Base-by-base conservation (phyloP, 2,888 invertebrate genomes). In the Bombylius discolor region DNA sequence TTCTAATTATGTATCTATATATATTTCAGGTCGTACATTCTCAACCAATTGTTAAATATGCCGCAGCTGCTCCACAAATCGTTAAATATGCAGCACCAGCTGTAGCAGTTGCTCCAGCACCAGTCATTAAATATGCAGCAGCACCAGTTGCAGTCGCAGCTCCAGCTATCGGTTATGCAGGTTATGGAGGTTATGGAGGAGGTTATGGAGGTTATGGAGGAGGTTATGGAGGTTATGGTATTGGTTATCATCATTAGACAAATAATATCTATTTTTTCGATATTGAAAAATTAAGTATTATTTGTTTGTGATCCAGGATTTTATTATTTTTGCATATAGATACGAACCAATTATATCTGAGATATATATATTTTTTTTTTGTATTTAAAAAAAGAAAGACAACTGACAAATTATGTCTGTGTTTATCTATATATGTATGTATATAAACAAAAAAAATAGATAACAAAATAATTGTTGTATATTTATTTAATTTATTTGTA, bases 11-110 rank as follows among this genome's bases (percentile, higher is more conserved):
- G 4, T 33, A 12, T 46, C 39, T 48, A 9, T 45, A 56, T 49
- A n/a, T n/a, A n/a, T 53, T 56, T 13, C 53, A 56, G 23, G 54
- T 56, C 14, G 44, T 51, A 33, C 60, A 58, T 31, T 53, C 60
- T 52, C 55, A 51, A 46, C 53, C 57, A 13, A 52, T 55, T 56
- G 47, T 56, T 14, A 56, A 53, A 51, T 59, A 59, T 53, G 60
- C 59, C 13, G 60, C 58, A 3, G 57, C 59, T 13, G 53, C 53
- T 34, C 55, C 55, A 44, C 53, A 47, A 47, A 23, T 44, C 9
- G 23, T 51, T 45, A 49, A 51, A 44, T 39, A 48, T 36, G 39
- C 55, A 9, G 50, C 55, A 11, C 50, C 55, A 47, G 47, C 55
- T 31, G 7, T 47, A 39, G 55, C 44, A 8, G 47, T 33, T 9